phyloP scores from a whole-genome alignment of 2,113 vertebrate genomes.

The Pogonocichla stellata region DNA sequence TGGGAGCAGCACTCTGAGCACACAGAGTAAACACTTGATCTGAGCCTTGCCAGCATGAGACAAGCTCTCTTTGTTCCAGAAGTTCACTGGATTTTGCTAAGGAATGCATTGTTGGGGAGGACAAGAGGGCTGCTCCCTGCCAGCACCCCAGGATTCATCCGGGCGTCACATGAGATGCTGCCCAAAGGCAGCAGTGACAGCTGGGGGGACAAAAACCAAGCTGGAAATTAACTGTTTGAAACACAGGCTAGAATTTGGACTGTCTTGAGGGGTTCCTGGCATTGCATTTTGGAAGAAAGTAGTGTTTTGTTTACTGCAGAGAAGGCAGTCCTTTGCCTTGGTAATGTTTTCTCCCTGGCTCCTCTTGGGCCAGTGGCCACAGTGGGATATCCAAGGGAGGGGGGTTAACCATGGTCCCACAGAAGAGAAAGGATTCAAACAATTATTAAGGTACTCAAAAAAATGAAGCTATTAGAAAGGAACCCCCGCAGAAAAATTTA shows the following conservation, averaged over 20 bases:
- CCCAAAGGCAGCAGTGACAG: background rate
- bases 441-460: background rate
- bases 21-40: background rate
- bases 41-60: background rate
- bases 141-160: background rate
- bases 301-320: background rate
- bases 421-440: background rate
- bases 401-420: background rate
- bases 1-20: background rate
- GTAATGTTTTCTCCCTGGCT: background rate
- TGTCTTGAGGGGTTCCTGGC: background rate
- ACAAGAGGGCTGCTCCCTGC: background rate
- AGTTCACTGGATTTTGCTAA: background rate
- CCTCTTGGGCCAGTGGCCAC: background rate
- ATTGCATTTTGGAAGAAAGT: background rate
- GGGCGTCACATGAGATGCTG: background rate
- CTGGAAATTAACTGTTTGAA: background rate
- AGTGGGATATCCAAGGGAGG: background rate
- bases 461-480: background rate
- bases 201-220: background rate
- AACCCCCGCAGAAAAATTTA: background rate
- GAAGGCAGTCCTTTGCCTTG: fast-evolving
- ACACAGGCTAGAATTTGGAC: background rate
- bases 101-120: background rate
- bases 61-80: slow-evolving; percentile 11